Percentiles rank a stretch among this genome's conserved stretches.
These are phyloP conservation scores for Hepsetus odoe DNA, from an alignment of 2,113 vertebrate genomes.

Conservation along the genomic window DNA sequence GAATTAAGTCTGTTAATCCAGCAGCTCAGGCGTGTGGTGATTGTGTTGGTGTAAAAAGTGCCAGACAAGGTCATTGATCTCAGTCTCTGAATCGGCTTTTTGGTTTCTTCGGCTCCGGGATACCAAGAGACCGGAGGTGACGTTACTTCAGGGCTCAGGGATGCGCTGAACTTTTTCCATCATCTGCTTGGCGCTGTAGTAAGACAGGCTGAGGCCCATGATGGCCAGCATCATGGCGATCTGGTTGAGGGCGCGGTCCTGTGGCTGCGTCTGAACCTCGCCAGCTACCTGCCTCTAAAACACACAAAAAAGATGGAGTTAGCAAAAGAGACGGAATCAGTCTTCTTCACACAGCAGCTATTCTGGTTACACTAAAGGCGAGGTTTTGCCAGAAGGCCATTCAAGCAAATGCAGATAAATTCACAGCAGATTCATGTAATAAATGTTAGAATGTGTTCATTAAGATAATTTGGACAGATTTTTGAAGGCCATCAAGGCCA, in stretches of 20 bases:
- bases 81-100: slow-evolving; percentile 7
- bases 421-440: too few relatives aligned
- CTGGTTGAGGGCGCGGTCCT: slow-evolving; percentile 81
- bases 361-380: too few relatives aligned
- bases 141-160: slow-evolving; percentile 66
- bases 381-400: too few relatives aligned
- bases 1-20: slow-evolving; percentile 50
- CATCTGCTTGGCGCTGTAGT: slow-evolving; percentile 91
- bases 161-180: slow-evolving; percentile 69
- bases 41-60: slow-evolving; percentile 41
- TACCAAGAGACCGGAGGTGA: not conserved
- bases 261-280: slow-evolving; percentile 79
- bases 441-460: too few relatives aligned
- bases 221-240: slow-evolving; percentile 90
- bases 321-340: not conserved
- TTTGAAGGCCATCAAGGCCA: too few relatives aligned
- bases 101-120: slow-evolving; percentile 1
- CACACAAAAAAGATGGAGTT: not conserved
- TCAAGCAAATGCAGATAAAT: too few relatives aligned
- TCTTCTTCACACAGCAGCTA: too few relatives aligned
- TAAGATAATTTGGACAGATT: too few relatives aligned
- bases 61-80: slow-evolving; percentile 42
- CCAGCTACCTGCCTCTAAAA: slow-evolving; percentile 89
- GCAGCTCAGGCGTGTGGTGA: slow-evolving; percentile 44
- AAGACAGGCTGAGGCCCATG: slow-evolving; percentile 87